phyloP scores from a whole-genome alignment of 1,140 invertebrate species.

The Galleria mellonella region DNA sequence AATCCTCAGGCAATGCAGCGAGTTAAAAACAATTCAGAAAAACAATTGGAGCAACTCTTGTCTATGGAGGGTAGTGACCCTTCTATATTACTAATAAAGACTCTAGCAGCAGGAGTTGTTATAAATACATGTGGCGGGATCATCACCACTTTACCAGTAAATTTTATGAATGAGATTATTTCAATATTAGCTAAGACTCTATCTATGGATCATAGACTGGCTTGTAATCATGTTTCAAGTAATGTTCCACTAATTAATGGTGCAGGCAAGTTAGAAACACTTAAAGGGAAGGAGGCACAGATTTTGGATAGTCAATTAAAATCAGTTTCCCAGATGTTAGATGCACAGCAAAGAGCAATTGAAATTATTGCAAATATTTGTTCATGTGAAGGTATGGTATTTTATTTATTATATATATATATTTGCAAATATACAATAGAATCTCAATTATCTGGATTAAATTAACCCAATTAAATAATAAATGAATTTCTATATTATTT shows the following conservation, averaged over 20 bases:
- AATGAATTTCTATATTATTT: conserved; percentile 1
- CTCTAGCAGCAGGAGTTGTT: conserved; percentile 74
- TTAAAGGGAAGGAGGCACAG: conserved; percentile 48
- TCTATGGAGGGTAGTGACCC: conserved; percentile 52
- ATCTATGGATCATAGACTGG: conserved; percentile 51
- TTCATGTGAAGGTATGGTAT: conserved; percentile 75
- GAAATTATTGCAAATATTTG: conserved; percentile 84
- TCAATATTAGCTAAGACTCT: conserved; percentile 66
- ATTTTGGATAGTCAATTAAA: conserved; percentile 61
- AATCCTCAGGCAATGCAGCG: conserved; percentile 74
- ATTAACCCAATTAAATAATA: not conserved
- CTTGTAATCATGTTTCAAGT: conserved; percentile 69
- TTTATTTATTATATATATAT: conserved; percentile 4
- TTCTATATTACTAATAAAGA: conserved; percentile 72
- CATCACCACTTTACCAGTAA: conserved; percentile 43
- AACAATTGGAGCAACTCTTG: conserved; percentile 66
- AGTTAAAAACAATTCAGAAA: conserved; percentile 64
- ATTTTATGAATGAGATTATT: conserved; percentile 59
- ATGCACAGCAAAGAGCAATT: conserved; percentile 79
- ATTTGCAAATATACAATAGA: conserved; percentile 1
- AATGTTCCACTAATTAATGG: conserved; percentile 54
- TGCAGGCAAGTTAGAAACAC: conserved; percentile 24
- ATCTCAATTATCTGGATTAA: too few species aligned
- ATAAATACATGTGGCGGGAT: conserved; percentile 67
- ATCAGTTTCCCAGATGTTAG: conserved; percentile 71